These are phyloP conservation scores for Saturnia pavonia DNA, from an alignment of 2,888 invertebrate genomes.

Conservation along the genomic window DNA sequence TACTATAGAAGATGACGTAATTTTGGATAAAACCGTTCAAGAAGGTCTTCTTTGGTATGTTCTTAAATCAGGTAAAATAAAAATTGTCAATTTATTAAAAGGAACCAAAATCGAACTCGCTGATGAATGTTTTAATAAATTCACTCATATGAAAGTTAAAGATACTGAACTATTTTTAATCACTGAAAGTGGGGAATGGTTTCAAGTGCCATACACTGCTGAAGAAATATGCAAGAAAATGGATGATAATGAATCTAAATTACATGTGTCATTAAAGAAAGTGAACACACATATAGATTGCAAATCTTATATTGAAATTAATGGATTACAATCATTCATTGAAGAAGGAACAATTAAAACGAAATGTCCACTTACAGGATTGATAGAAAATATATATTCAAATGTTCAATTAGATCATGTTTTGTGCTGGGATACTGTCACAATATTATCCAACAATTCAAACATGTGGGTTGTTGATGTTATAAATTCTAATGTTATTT, in stretches of 20 bases:
- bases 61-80: constrained; percentile 54
- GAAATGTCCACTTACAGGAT: constrained; percentile 58
- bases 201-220: constrained; percentile 39
- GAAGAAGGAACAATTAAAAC: constrained; percentile 42
- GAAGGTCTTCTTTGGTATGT: constrained; percentile 60
- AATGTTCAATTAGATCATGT: constrained; percentile 41
- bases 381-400: constrained; percentile 43
- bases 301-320: not conserved
- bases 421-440: constrained; percentile 53
- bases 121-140: constrained; percentile 49
- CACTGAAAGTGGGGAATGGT: constrained; percentile 64
- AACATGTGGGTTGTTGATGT: constrained; percentile 63
- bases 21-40: constrained; percentile 48
- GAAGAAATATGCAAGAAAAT: constrained; percentile 48
- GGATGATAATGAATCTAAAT: constrained; percentile 37
- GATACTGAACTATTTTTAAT: constrained; percentile 47
- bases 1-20: constrained; percentile 44
- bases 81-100: constrained; percentile 48
- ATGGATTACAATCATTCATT: constrained; percentile 49
- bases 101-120: constrained; percentile 47
- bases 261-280: constrained; percentile 50
- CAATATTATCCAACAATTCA: constrained; percentile 46
- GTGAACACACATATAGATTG: not conserved
- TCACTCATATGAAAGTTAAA: constrained; percentile 44
- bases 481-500: constrained; percentile 44